phyloP scores from a whole-genome alignment of 1,140 invertebrate species.

The Neodiprion fabricii region DNA sequence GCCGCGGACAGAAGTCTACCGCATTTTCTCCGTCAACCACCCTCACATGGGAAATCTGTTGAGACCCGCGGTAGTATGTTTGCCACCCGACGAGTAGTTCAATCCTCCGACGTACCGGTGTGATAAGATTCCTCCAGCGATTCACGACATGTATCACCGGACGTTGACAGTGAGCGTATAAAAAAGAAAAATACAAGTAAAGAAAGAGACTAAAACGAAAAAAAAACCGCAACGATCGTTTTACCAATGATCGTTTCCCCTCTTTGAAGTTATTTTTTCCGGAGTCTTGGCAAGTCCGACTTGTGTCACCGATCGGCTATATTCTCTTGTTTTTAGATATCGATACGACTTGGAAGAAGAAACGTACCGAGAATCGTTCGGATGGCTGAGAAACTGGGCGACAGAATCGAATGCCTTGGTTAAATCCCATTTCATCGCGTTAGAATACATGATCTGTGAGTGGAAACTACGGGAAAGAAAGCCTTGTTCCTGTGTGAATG shows the following conservation, averaged over 20 bases:
- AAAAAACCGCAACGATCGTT: neutral
- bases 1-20: neutral
- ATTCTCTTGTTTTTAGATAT: neutral
- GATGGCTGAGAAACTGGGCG: neutral
- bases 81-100: neutral
- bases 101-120: neutral
- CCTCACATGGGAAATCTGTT: neutral
- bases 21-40: neutral
- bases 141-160: neutral
- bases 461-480: too few relatives aligned
- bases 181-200: neutral
- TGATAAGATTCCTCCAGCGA: slow-evolving; percentile 7
- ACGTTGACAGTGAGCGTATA: neutral
- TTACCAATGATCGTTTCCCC: neutral
- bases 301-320: neutral
- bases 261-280: neutral
- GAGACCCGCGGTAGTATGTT: neutral
- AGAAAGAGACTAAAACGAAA: neutral
- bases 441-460: too few relatives aligned
- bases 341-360: neutral
- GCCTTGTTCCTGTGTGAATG: too few relatives aligned
- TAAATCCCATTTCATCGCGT: neutral
- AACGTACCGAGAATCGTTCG: neutral
- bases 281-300: neutral
- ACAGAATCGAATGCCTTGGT: neutral